These are phyloP conservation scores for Genyomyrus donnyi DNA, from an alignment of 2,113 vertebrate species.

Conservation along the genomic window DNA sequence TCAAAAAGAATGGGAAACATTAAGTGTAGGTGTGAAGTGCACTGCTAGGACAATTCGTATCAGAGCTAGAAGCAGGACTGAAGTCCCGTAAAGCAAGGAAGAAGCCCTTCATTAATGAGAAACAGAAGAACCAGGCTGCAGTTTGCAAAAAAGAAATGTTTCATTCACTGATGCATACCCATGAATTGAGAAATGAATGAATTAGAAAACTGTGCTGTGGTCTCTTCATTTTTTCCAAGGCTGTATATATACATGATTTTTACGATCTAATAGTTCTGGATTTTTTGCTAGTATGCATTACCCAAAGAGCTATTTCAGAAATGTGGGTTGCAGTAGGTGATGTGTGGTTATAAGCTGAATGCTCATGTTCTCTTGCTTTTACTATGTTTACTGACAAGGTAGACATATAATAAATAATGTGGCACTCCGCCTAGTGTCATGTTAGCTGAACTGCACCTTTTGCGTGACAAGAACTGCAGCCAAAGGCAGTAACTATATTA, in stretches of 20 bases:
- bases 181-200: too few relatives aligned
- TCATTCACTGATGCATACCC: too few relatives aligned
- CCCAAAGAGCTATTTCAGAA: not conserved
- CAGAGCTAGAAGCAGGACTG: too few relatives aligned
- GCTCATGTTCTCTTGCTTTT: not conserved
- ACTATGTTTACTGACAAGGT: not conserved
- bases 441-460: not conserved
- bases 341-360: not conserved
- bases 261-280: not conserved
- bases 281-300: not conserved
- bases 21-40: too few relatives aligned
- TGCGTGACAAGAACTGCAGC: not conserved
- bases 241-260: not conserved
- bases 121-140: too few relatives aligned
- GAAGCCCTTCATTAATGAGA: too few relatives aligned
- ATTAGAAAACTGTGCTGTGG: not conserved
- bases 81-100: too few relatives aligned
- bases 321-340: not conserved
- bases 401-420: not conserved
- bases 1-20: too few relatives aligned
- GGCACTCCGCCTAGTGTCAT: not conserved
- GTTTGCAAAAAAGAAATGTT: not conserved
- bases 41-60: too few relatives aligned
- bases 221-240: not conserved
- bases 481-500: not conserved